A percentile compares a stretch with the other conserved stretches of the same genome.
phyloP scores from a whole-genome alignment of 2,113 vertebrate genomes.

The Barnardius zonarius region DNA sequence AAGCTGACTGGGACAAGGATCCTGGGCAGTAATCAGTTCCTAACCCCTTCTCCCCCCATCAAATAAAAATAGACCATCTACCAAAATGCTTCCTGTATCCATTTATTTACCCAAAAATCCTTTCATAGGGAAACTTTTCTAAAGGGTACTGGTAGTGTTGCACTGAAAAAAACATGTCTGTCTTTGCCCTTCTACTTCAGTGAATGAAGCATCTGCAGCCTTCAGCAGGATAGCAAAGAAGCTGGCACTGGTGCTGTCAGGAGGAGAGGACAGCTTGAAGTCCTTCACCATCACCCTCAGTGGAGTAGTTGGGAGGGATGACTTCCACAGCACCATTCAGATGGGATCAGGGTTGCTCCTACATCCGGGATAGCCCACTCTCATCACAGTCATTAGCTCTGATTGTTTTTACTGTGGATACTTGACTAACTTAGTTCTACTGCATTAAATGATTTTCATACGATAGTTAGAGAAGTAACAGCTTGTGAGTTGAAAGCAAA shows the following conservation, averaged over 20 bases:
- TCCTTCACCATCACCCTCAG: not conserved
- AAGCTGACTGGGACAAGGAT: not conserved
- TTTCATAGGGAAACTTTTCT: not conserved
- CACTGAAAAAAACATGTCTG: not conserved
- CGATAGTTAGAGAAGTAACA: not conserved
- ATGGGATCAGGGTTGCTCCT: not conserved
- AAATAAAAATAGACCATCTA: not conserved
- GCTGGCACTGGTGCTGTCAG: not conserved
- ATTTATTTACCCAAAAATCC: not conserved
- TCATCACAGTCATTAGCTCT: not conserved
- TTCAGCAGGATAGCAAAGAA: not conserved
- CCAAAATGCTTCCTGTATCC: not conserved
- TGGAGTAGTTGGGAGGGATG: not conserved
- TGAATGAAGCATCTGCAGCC: not conserved
- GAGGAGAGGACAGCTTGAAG: not conserved
- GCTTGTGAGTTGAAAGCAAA: not conserved
- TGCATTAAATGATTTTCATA: not conserved
- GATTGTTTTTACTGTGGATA: not conserved
- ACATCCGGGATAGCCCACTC: accelerated
- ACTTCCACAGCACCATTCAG: not conserved
- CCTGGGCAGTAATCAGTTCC: not conserved
- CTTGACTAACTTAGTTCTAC: not conserved
- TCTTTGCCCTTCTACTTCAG: not conserved
- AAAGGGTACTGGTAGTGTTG: not conserved
- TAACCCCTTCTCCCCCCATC: accelerated